Conservation (phyloP, 2,888 invertebrate species). For the Drosophila putrida region DNA sequence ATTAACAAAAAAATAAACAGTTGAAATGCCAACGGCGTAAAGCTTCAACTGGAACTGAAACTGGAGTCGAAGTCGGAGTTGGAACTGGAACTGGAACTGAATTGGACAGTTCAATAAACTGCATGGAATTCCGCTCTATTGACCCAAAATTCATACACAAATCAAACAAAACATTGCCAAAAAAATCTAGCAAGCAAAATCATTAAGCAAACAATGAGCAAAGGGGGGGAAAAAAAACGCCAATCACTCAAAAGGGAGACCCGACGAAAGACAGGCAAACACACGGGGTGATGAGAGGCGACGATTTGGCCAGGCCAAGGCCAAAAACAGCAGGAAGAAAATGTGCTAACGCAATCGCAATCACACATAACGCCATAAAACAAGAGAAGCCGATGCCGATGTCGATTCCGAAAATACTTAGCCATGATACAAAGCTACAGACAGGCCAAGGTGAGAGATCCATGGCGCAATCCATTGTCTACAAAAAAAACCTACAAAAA, state of each 20-base stretch:
- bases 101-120: constrained; percentile 73
- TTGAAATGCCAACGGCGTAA: constrained; percentile 35
- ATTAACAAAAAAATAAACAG: constrained; percentile 8
- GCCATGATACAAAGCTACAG: constrained; percentile 39
- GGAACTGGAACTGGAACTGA: constrained; percentile 12
- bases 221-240: constrained; percentile 32
- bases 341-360: constrained; percentile 47
- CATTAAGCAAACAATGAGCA: constrained; percentile 71
- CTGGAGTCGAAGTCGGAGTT: constrained; percentile 16
- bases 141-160: constrained; percentile 66
- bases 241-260: constrained; percentile 58
- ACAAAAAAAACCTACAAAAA: neutral
- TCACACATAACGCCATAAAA: constrained; percentile 18
- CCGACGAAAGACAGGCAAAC: constrained; percentile 7
- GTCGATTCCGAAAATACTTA: constrained; percentile 26
- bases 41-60: constrained; percentile 27
- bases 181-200: constrained; percentile 54
- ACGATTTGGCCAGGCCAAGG: constrained; percentile 65
- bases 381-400: constrained; percentile 5
- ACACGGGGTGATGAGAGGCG: neutral
- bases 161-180: constrained; percentile 41
- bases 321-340: constrained; percentile 72
- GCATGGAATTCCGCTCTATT: constrained; percentile 73
- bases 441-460: constrained; percentile 64
- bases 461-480: constrained; percentile 28